Base-by-base conservation (phyloP, 2,797 vertebrate species). In the Channa striata region DNA sequence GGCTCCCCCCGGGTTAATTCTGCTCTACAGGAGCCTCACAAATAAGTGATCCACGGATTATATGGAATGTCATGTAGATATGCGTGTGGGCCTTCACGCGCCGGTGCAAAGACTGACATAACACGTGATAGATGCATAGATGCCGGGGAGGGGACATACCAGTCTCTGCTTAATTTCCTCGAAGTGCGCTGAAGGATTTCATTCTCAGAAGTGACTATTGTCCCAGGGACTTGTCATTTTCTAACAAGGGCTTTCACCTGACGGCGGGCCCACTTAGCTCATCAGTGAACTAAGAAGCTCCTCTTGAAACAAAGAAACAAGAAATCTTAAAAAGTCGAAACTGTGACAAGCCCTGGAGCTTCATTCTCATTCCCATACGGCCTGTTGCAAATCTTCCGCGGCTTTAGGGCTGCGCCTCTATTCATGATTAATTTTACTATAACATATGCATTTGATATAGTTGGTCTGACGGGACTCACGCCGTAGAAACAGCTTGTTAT, bases 71-170 rank as follows among this genome's bases (percentile, higher is more conserved):
- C 43, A 66, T 70, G 72, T 23, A 70, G 64, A 61, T 67, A 65
- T 44, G 71, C 83, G 78, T 67, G 56, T 39, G 48, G 51, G 77
- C 64, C 42, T 85, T 69, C 65, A 72, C 82, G 73, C 42, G 23
- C 21, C 12, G 1, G 49, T 80, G 84, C 69, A 80, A 88, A 88
- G 82, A 79, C 74, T 65, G 61, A 77, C 74, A 81, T 74, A 72
- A 68, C 68, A 50, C 76, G 66, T 11, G 36, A 13, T 61, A 36
- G 6, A 59, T 62, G 49, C 49, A 62, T 61, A 53, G 52, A 71
- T 17, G 23, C n/a, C 44, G 48, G 36, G 16, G 60, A 48, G 17
- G 30, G 23, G 19, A 33, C 52, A 9, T 19, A 8, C 16, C 33
- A 30, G 40, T 11, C 21, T 42, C 17, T 36, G 60, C 34, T 48